Base-by-base conservation (phyloP, 2,888 invertebrate species). In the Acanthosepion pharaonis region DNA sequence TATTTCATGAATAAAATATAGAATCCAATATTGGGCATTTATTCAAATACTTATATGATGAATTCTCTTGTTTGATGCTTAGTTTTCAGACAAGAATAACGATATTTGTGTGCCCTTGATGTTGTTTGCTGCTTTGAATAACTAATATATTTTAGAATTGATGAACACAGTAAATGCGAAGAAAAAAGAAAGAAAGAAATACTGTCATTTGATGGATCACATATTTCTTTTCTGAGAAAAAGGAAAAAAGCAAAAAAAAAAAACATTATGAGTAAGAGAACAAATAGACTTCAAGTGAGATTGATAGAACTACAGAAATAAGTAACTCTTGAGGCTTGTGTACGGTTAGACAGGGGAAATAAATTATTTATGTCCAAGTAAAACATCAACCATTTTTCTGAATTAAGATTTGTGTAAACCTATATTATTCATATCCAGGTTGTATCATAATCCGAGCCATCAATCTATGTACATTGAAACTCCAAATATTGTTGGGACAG, bases 101-200 rank as follows among this genome's bases (percentile, higher is more conserved):
- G 78, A 78, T 78, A 78, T 78, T 78, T 78, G 78, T 78, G 78
- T n/a, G 78, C n/a, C 78, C 78, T 78, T 78, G 78, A n/a, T 78
- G 78, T 15, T n/a, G n/a, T 78, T 78, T 78, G n/a, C 78, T 78
- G 78, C n/a, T 11, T n/a, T n/a, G 78, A 78, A 78, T 78, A 33
- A n/a, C 78, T 78, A 78, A 78, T 78, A 78, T n/a, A 78, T 11
- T 78, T n/a, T 15, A n/a, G 78, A 78, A 78, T 78, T 78, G n/a
- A 78, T 33, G 15, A 78, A 15, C 11, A n/a, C 78, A 78, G 18
- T n/a, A 11, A 42, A 42, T 42, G 42, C 42, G 42, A 42, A 42
- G 42, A 3, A 78, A n/a, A n/a, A 78, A 33, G 5, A n/a, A 64
- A 64, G 25, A 64, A 64, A 64, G 25, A 64, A 28, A 33, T n/a